Conservation (phyloP, 2,113 vertebrate species). For the Dipodomys merriami region DNA sequence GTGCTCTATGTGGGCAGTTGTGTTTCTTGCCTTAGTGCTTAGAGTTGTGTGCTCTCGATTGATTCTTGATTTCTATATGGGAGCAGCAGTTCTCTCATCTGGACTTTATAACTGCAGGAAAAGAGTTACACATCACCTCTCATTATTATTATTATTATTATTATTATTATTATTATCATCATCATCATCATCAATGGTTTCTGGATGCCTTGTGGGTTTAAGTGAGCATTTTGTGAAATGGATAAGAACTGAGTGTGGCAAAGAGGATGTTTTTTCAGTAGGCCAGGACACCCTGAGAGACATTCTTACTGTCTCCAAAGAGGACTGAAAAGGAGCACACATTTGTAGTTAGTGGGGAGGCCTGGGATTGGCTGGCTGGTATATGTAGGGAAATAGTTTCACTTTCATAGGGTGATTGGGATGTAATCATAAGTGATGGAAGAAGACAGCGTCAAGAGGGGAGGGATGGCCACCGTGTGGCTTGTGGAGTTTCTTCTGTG, state of each 20-base stretch:
- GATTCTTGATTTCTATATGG: not conserved
- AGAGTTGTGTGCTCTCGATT: not conserved
- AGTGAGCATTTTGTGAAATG: not conserved
- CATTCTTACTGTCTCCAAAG: not conserved
- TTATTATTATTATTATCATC: not conserved
- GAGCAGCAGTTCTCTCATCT: not conserved
- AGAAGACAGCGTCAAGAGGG: not conserved
- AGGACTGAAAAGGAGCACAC: not conserved
- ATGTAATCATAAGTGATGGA: too few relatives aligned
- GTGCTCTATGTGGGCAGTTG: not conserved
- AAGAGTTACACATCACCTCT: not conserved
- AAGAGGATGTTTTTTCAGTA: not conserved
- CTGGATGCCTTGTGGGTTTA: not conserved
- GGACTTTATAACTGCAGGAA: not conserved
- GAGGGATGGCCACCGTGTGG: not conserved
- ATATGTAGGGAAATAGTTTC: not conserved
- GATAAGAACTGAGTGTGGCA: not conserved
- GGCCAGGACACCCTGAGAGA: not conserved
- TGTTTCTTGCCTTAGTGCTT: not conserved
- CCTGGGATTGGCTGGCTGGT: not conserved
- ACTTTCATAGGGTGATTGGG: not conserved
- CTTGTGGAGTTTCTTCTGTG: not conserved
- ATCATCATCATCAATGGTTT: not conserved
- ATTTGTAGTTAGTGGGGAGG: not conserved
- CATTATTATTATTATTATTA: not conserved